phyloP scores from a whole-genome alignment of 2,888 invertebrate species.

The Chalcosyrphus nemorum region DNA sequence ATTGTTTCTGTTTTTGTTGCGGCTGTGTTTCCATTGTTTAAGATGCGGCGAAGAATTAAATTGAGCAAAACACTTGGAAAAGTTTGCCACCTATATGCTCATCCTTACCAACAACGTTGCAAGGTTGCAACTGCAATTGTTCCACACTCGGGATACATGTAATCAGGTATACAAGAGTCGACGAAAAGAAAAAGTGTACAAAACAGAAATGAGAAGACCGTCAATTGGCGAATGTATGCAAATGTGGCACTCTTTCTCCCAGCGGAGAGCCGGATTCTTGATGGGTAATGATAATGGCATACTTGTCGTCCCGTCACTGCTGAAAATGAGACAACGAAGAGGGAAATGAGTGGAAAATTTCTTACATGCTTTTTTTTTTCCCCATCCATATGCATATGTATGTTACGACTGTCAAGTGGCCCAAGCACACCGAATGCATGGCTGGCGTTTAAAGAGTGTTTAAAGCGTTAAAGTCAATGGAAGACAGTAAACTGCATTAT shows the following conservation, averaged over 20 bases:
- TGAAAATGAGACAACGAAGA: constrained; percentile 58
- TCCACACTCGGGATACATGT: constrained; percentile 29
- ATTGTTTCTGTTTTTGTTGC: constrained; percentile 9
- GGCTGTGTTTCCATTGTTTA: constrained; percentile 30
- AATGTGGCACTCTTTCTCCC: constrained; percentile 34
- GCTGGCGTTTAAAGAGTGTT: constrained; percentile 4
- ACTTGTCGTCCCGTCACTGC: constrained; percentile 26
- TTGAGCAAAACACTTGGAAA: constrained; percentile 48
- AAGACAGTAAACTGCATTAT: not conserved
- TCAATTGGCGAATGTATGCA: constrained; percentile 61
- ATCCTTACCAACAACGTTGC: not conserved
- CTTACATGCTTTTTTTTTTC: constrained; percentile 1
- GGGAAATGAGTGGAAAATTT: constrained; percentile 51
- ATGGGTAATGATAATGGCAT: constrained; percentile 64
- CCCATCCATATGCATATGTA: not conserved
- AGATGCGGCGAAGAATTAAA: constrained; percentile 47
- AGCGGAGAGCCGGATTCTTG: constrained; percentile 11
- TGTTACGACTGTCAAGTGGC: constrained; percentile 18
- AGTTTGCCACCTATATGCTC: not conserved
- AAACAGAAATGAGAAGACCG: constrained; percentile 7
- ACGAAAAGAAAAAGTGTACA: constrained; percentile 16
- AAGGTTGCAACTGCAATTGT: constrained; percentile 40
- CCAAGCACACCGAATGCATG: too few species aligned
- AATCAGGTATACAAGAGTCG: constrained; percentile 22
- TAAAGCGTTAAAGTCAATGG: constrained; percentile 2